Base-by-base conservation (phyloP, 2,797 vertebrate species). In the Thunnus albacares region DNA sequence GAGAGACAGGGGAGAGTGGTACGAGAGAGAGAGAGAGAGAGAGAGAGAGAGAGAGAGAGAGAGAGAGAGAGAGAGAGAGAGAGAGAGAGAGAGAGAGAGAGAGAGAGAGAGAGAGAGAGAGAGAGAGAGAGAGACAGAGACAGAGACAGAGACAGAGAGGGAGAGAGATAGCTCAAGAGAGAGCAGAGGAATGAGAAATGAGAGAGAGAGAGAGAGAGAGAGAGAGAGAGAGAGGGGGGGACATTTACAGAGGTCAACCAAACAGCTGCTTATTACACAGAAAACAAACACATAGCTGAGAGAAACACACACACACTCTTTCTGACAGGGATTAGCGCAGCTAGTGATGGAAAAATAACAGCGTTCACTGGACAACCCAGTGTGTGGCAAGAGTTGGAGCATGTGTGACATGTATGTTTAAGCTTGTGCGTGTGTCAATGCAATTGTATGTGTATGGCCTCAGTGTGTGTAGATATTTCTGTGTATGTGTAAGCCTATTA, bases 401-500 rank as follows among this genome's bases (percentile, higher is more conserved):
- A 43, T 81, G 57, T 80, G 80, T 52, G 63, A 83, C 60, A 81
- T 81, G 76, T 79, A 77, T 88, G 85, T 85, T 79, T 63, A 68
- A 75, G 80, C 79, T n/a, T 82, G 41, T 71, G 67, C 41, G 62
- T 41, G 59, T 71, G 78, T 62, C 63, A 67, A 30, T 62, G 71
- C 58, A 57, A 75, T 65, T 79, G 63, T 12, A 51, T 47, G 63
- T 62, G 71, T 51, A 33, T 26, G 38, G 60, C 51, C 18, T 73
- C 33, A 17, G 65, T 58, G 49, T 22, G 75, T 10, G 59, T 49
- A 41, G 63, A 76, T 76, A n/a, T 75, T 72, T 80, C 5, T 81
- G 62, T 71, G 73, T 64, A 49, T 67, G 58, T 78, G 43, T 93
- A 91, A 94, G 92, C 91, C 85, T 90, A 91, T 93, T 93, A 93